phyloP scores from a whole-genome alignment of 2,113 vertebrate species.

The Motacilla tschutschensis region DNA sequence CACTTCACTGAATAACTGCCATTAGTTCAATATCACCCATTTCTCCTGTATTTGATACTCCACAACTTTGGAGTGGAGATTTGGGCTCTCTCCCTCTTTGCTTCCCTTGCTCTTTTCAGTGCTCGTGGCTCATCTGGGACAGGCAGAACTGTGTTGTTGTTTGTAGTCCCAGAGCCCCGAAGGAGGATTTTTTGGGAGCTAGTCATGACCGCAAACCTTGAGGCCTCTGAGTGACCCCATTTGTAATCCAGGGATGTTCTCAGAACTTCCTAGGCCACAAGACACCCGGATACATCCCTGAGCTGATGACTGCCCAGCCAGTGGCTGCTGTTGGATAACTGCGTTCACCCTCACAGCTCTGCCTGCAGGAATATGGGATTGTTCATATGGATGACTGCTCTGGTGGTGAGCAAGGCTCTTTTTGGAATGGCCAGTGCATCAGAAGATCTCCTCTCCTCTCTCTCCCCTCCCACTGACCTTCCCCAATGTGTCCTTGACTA shows the following conservation, averaged over 20 bases:
- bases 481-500: constrained; percentile 6
- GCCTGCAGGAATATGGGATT: not conserved
- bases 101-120: not conserved
- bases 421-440: not conserved
- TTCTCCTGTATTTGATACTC: not conserved
- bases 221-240: not conserved
- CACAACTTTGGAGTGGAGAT: not conserved
- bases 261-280: not conserved
- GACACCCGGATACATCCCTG: not conserved
- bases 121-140: not conserved
- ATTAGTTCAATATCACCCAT: not conserved
- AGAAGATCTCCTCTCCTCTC: not conserved
- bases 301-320: not conserved
- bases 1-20: not conserved
- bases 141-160: not conserved
- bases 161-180: not conserved
- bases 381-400: not conserved
- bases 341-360: not conserved
- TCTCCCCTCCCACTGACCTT: constrained; percentile 14
- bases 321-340: not conserved
- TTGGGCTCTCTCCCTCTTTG: not conserved
- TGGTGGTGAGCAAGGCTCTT: constrained; percentile 6
- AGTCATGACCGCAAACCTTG: not conserved
- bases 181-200: not conserved
- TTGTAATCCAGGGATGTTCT: not conserved